These are phyloP conservation scores for Centropyge bicolor DNA, from an alignment of 2,797 vertebrate genomes.

Conservation along the genomic window DNA sequence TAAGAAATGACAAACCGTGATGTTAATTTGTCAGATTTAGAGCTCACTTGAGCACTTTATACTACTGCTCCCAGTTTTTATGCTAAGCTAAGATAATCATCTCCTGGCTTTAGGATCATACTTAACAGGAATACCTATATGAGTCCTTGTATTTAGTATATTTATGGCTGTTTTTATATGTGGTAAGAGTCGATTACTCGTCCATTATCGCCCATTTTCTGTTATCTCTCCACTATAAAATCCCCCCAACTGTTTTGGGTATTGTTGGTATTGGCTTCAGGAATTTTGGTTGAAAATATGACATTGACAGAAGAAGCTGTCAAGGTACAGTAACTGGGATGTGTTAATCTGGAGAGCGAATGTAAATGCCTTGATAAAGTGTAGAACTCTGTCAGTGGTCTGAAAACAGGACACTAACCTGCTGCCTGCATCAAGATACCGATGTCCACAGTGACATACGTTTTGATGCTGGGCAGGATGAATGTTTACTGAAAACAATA, in stretches of 20 bases:
- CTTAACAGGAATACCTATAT: background rate
- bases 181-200: background rate
- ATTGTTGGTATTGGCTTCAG: background rate
- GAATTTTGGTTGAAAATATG: background rate
- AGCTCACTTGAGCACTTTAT: background rate
- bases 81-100: background rate
- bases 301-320: background rate
- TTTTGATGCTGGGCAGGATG: slow-evolving; percentile 4
- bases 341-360: background rate
- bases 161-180: background rate
- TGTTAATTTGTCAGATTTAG: background rate
- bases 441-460: background rate
- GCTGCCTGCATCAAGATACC: background rate
- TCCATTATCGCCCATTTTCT: too few species aligned
- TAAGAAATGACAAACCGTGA: too few species aligned
- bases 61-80: background rate
- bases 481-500: slow-evolving; percentile 26
- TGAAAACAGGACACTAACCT: background rate
- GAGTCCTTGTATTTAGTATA: background rate
- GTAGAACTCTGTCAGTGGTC: background rate
- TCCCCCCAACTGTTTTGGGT: background rate
- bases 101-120: background rate
- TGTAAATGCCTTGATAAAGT: background rate
- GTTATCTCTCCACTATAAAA: background rate
- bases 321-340: background rate